Evolutionary conservation across 2,888 invertebrate genomes (phyloP), one percentile per base, ranked within the genome.

Genomic region (Drosophila suboccidentalis): DNA sequence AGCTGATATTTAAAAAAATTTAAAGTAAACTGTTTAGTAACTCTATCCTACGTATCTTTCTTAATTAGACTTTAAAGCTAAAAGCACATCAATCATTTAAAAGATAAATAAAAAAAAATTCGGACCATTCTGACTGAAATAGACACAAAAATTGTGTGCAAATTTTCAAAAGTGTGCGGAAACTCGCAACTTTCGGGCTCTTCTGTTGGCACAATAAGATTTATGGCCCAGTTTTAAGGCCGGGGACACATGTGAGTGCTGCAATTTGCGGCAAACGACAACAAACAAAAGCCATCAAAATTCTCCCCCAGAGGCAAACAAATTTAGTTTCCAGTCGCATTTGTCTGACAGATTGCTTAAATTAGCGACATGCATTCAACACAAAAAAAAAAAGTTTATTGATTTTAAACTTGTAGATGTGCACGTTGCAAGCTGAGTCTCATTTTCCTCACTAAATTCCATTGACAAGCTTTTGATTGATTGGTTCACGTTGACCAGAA

Each of bases 401-500:
- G 85, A 76, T 85, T 85, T 76, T 71, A 75, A 51, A 22, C 17
- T 22, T 5, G 17, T 41, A 38, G 50, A 51, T 60, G 8, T 54
- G 60, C 57, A 53, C n/a, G 57, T 22, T 44, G 49, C 13, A 15
- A 53, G 46, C 44, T 47, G 29, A 53, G 49, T 49, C 29, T 22
- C 11, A 34, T 8, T 15, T 38, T 36, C n/a, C n/a, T 26, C 10
- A 19, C 43, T 15, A 8, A n/a, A 47, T 43, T 8, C 75, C 58
- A 70, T 65, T 63, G 78, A 65, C 69, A 64, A 51, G 67, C 55
- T 26, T 47, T 64, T 83, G 84, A 82, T 78, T 75, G 84, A 82
- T 82, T 65, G 53, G 26, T 15, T 29, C 32, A 15, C 15, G 9
- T 19, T 57, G 55, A 15, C 41, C 62, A 59, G 34, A 32, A 15